Evolutionary conservation across 2,888 invertebrate genomes (phyloP).

Genomic region (Cyrtodaria siliqua): DNA sequence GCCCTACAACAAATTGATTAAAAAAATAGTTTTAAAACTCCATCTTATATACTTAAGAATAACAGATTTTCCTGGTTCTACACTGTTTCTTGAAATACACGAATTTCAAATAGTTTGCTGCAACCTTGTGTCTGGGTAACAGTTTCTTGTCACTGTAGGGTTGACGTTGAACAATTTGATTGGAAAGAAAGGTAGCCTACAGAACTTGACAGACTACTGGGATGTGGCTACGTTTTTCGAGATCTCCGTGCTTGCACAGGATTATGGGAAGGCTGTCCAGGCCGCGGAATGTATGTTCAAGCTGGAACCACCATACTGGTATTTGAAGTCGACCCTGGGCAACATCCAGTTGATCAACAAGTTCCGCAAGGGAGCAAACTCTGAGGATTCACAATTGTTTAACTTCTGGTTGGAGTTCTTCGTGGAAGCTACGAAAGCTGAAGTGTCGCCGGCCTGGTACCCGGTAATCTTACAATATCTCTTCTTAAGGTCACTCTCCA

Average conservation of each 20-base stretch:
- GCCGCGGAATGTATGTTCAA: slow-evolving; percentile 91
- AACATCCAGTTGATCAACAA: slow-evolving; percentile 96
- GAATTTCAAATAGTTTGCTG: too few species aligned
- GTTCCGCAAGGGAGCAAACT: slow-evolving; percentile 88
- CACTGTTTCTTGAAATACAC: too few species aligned
- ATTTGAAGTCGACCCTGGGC: slow-evolving; percentile 90
- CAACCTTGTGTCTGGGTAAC: too few species aligned
- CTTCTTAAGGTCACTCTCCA: too few species aligned
- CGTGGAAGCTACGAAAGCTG: slow-evolving; percentile 95
- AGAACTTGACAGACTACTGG: slow-evolving; percentile 98
- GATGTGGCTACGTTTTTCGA: slow-evolving; percentile 99
- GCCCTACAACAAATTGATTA: too few species aligned
- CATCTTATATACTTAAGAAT: too few species aligned
- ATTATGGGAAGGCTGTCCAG: slow-evolving; percentile 98
- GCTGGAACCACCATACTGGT: slow-evolving; percentile 88
- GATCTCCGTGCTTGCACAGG: slow-evolving; percentile 98
- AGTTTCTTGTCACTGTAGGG: slow-evolving; percentile 88
- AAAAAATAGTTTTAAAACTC: too few species aligned
- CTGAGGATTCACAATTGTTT: slow-evolving; percentile 90
- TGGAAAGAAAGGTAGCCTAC: slow-evolving; percentile 98
- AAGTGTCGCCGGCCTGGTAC: slow-evolving; percentile 94
- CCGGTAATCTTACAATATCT: slow-evolving; percentile 92
- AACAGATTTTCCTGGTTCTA: too few species aligned
- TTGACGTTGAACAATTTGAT: slow-evolving; percentile 98
- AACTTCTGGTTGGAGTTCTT: slow-evolving; percentile 99